Conservation (phyloP, 2,113 vertebrate genomes). For the Ceuthmochares aereus region DNA sequence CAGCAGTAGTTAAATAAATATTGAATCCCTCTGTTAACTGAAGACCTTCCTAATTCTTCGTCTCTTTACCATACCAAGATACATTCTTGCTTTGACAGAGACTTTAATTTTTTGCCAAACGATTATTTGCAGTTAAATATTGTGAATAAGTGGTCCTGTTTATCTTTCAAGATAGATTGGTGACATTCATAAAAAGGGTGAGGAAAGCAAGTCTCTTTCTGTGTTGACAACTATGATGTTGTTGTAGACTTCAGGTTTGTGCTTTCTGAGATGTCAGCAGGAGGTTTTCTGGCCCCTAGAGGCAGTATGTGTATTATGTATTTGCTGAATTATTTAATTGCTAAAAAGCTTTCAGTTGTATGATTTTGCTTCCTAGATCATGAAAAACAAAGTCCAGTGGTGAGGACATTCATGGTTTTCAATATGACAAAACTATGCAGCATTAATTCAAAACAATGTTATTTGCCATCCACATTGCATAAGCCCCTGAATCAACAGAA, state of each 20-base stretch:
- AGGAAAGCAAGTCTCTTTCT: not conserved
- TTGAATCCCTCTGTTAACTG: not conserved
- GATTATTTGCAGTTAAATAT: not conserved
- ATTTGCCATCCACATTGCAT: not conserved
- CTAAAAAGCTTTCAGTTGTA: not conserved
- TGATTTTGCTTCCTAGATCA: not conserved
- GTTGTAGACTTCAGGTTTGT: not conserved
- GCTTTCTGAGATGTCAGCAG: not conserved
- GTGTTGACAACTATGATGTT: not conserved
- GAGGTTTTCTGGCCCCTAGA: not conserved
- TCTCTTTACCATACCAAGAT: not conserved
- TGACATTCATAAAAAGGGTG: not conserved
- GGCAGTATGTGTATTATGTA: not conserved
- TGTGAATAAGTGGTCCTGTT: not conserved
- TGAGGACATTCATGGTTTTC: not conserved
- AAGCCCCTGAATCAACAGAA: rapidly evolving
- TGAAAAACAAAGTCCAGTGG: not conserved
- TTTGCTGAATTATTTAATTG: not conserved
- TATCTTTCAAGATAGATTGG: not conserved
- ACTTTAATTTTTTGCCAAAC: not conserved
- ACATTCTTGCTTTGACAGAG: not conserved
- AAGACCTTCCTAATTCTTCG: not conserved
- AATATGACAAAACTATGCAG: not conserved
- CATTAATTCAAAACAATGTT: not conserved
- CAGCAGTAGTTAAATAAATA: not conserved